Evolutionary conservation across 2,797 vertebrate species (phyloP).

Genomic region (Huso huso): DNA sequence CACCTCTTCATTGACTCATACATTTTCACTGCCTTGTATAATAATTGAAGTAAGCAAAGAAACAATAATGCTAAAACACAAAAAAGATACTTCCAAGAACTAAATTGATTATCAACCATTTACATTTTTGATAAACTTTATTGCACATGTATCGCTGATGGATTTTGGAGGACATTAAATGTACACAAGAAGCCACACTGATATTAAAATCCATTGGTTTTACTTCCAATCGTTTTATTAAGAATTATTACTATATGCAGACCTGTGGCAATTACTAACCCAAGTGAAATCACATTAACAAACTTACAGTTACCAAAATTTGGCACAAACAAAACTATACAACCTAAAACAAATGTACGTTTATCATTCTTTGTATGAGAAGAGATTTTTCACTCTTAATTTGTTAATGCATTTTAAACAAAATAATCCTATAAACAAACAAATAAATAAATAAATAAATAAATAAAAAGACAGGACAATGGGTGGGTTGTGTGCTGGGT

Average conservation of each 20-base stretch:
- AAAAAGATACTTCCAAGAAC: not conserved
- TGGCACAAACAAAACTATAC: conserved; percentile 51
- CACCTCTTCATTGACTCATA: not conserved
- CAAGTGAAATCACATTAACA: conserved; percentile 30
- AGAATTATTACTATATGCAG: conserved; percentile 13
- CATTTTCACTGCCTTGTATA: not conserved
- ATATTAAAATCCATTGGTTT: not conserved
- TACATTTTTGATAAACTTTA: conserved; percentile 11
- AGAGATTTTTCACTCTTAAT: conserved; percentile 16
- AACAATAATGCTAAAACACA: not conserved
- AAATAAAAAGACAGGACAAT: no score
- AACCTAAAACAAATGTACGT: conserved; percentile 48
- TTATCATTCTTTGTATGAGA: conserved; percentile 28
- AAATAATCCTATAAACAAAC: conserved; percentile 37
- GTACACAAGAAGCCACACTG: not conserved
- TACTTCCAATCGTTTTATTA: not conserved
- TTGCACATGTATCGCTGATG: conserved; percentile 12
- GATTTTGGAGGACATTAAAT: not conserved
- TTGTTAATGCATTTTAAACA: conserved; percentile 12
- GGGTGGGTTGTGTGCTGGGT: no score
- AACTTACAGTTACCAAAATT: conserved; percentile 47
- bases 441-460: conserved; percentile 28
- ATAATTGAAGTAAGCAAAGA: not conserved
- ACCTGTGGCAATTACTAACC: conserved; percentile 16
- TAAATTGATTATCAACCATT: not conserved